Percentiles rank a stretch among this genome's conserved stretches.
phyloP scores from a whole-genome alignment of 2,797 vertebrate species.

The Hypotaenidia okinawae region DNA sequence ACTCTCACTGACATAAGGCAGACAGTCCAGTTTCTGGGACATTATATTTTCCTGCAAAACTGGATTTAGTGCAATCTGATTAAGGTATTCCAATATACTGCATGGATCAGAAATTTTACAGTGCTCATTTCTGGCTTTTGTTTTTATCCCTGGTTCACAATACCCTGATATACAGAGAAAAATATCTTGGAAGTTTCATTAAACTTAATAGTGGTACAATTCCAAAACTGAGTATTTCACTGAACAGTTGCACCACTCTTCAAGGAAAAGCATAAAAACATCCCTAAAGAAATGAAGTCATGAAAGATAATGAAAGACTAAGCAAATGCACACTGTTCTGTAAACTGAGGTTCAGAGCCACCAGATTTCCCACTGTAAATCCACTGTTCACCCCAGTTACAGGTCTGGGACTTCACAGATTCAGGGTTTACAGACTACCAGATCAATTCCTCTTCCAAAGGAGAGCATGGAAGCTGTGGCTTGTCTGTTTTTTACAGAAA shows the following conservation, averaged over 20 bases:
- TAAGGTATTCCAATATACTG: neutral
- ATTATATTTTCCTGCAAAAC: neutral
- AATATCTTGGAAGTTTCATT: neutral
- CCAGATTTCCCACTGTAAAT: neutral
- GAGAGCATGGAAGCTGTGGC: neutral
- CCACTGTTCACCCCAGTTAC: neutral
- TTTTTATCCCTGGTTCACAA: neutral
- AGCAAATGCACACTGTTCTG: neutral
- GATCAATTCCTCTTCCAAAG: neutral
- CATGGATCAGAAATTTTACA: neutral
- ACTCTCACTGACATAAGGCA: neutral
- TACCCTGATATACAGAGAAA: neutral
- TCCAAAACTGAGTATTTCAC: neutral
- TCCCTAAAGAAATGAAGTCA: neutral
- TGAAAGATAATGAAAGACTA: neutral
- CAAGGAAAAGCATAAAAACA: neutral
- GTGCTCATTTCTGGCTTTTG: neutral
- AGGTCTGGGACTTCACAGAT: neutral
- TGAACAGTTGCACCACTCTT: neutral
- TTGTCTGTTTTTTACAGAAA: neutral
- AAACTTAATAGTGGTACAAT: neutral
- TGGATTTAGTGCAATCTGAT: accelerated
- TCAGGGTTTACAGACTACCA: neutral
- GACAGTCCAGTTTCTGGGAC: neutral
- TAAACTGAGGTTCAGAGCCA: neutral